Evolutionary conservation across 2,113 vertebrate genomes (phyloP).

Genomic region (Poeciliopsis prolifica): DNA sequence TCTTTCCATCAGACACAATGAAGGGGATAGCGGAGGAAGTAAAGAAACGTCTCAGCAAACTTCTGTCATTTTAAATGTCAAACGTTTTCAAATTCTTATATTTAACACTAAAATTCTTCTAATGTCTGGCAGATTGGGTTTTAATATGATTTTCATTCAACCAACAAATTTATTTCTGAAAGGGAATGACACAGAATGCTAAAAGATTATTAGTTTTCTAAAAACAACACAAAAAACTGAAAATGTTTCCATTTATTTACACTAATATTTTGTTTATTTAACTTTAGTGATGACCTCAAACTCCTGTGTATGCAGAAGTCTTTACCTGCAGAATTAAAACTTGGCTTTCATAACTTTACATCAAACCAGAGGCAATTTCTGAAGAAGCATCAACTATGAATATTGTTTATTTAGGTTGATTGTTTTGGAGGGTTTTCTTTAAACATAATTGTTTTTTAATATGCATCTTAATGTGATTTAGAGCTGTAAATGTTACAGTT

Average conservation of each 20-base stretch:
- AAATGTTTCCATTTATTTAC: too few relatives aligned
- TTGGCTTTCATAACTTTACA: neutral
- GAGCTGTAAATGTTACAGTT: too few relatives aligned
- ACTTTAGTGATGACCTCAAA: too few relatives aligned
- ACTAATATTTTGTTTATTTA: too few relatives aligned
- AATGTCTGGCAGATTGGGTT: neutral
- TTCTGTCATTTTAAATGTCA: neutral
- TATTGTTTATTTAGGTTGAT: neutral
- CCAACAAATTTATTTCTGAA: neutral
- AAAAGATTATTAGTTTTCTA: too few relatives aligned
- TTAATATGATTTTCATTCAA: neutral
- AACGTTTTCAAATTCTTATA: neutral
- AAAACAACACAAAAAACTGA: too few relatives aligned
- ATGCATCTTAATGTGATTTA: too few relatives aligned
- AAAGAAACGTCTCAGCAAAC: neutral
- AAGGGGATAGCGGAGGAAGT: neutral
- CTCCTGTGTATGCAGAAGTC: neutral
- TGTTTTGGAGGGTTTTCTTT: neutral
- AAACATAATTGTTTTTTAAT: too few relatives aligned
- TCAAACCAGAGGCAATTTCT: too few relatives aligned
- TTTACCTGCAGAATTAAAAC: neutral
- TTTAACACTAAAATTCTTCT: neutral
- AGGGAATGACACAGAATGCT: too few relatives aligned
- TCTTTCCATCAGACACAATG: neutral
- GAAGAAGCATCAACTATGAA: neutral